Evolutionary conservation across 2,888 invertebrate species (phyloP).

Genomic region (Cryptosula pallasiana): DNA sequence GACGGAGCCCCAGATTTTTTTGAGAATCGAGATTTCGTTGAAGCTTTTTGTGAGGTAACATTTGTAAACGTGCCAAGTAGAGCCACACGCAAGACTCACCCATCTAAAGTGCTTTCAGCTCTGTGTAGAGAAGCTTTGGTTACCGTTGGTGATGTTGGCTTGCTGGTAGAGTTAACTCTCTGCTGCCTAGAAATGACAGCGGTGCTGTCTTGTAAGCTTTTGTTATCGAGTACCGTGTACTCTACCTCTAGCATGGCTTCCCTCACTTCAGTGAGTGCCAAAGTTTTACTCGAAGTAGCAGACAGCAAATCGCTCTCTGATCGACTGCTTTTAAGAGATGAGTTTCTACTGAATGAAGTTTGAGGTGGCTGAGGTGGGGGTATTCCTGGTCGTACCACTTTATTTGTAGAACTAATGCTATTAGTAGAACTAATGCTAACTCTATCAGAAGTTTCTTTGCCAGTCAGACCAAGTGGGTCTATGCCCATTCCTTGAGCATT

Average conservation of each 20-base stretch:
- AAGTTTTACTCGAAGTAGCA: background rate
- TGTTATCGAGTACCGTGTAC: background rate
- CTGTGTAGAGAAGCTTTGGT: background rate
- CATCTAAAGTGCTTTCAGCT: background rate
- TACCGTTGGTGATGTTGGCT: background rate
- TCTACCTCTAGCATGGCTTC: conserved; percentile 8
- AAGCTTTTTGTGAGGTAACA: too few species aligned
- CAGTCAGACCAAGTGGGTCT: background rate
- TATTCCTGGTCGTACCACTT: background rate
- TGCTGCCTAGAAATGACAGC: background rate
- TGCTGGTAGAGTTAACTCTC: background rate
- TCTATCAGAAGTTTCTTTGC: background rate
- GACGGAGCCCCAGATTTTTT: too few species aligned
- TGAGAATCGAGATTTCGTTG: too few species aligned
- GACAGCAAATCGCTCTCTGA: background rate
- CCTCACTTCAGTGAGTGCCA: background rate
- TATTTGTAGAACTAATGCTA: background rate
- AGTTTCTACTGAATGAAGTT: background rate
- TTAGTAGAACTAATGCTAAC: conserved; percentile 1
- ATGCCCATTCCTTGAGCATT: conserved; percentile 5
- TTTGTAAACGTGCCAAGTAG: background rate
- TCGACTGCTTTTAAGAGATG: background rate
- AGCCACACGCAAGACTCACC: background rate
- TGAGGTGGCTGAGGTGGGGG: background rate
- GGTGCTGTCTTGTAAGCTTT: background rate